Conservation (phyloP, 1,140 invertebrate genomes). For the Drosophila sturtevanti region DNA sequence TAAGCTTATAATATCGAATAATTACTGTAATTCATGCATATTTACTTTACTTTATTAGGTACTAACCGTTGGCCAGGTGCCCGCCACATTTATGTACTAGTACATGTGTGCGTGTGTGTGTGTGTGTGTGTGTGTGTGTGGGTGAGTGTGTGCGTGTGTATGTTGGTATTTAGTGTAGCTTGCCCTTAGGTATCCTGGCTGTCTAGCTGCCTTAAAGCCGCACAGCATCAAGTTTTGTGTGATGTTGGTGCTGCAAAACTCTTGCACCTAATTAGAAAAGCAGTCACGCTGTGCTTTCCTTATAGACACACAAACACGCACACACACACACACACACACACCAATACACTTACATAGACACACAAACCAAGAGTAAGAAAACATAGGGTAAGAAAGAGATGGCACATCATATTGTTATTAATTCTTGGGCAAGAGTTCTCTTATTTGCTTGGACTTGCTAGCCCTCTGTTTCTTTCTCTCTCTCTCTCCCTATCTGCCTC, state of each 20-base stretch:
- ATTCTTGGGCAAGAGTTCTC: conserved; percentile 15
- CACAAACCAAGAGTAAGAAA: neutral
- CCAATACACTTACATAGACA: no score
- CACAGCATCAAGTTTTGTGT: conserved; percentile 14
- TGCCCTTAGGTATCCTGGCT: neutral
- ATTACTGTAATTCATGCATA: neutral
- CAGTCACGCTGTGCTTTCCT: conserved; percentile 46
- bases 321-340: conserved; percentile 1
- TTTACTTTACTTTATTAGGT: conserved; percentile 3
- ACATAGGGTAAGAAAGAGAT: neutral
- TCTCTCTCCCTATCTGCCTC: neutral
- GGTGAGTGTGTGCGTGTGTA: neutral
- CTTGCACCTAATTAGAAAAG: conserved; percentile 49
- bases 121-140: no score
- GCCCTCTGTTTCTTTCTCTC: neutral
- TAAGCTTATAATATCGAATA: neutral
- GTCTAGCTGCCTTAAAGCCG: conserved; percentile 1
- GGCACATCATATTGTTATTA: conserved; percentile 38
- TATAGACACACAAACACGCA: conserved; percentile 21
- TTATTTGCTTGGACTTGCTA: neutral
- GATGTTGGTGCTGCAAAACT: conserved; percentile 19
- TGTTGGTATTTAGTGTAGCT: neutral
- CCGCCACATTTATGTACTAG: neutral
- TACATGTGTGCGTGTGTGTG: conserved; percentile 8
- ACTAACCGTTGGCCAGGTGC: conserved; percentile 11